A percentile compares a stretch with the other conserved stretches of the same genome.
These are phyloP conservation scores for Scolopax mira DNA, from an alignment of 2,113 vertebrate genomes.

Conservation along the genomic window DNA sequence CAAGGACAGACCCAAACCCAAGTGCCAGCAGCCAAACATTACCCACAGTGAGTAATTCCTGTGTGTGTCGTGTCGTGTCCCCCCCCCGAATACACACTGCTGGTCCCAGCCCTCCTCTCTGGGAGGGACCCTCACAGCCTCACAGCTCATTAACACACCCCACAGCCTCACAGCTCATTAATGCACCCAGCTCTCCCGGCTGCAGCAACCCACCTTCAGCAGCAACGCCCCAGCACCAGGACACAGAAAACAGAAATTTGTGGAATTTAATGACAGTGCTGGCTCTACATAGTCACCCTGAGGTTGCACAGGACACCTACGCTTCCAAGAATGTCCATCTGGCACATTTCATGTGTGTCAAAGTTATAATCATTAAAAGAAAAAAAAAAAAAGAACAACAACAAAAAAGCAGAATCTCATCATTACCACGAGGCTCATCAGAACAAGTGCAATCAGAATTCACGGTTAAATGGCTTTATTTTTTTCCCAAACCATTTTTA, in stretches of 20 bases:
- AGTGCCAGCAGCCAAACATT: neutral
- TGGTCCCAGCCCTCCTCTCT: neutral
- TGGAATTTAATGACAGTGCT: neutral
- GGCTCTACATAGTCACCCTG: neutral
- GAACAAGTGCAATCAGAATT: neutral
- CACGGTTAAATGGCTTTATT: neutral
- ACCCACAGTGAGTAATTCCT: neutral
- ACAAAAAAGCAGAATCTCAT: neutral
- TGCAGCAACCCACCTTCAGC: neutral
- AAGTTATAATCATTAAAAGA: neutral
- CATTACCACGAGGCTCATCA: neutral
- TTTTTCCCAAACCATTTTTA: neutral
- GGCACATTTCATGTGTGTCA: neutral
- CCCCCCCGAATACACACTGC: neutral
- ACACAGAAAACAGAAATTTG: neutral
- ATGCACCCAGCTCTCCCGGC: too few species aligned
- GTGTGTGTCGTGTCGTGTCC: too few species aligned
- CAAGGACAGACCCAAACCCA: neutral
- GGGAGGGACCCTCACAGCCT: too few species aligned
- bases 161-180: too few species aligned
- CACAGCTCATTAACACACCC: neutral
- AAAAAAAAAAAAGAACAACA: rapidly evolving
- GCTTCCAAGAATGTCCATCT: neutral
- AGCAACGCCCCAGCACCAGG: neutral
- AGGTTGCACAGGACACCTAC: neutral